Conservation (phyloP, 1,140 invertebrate species). For the Eufriesea mexicana region DNA sequence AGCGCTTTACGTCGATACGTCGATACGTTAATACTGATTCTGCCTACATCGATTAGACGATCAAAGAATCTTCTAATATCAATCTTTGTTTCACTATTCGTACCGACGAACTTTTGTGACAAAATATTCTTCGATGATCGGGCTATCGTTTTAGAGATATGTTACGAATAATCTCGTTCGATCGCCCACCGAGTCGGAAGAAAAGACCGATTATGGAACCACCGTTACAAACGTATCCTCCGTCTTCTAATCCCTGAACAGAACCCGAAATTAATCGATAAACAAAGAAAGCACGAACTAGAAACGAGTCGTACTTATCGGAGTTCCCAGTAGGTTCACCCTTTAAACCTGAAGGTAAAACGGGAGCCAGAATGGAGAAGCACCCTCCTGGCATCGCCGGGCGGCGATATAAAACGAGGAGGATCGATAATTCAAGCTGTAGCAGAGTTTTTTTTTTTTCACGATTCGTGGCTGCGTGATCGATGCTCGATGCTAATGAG, state of each 20-base stretch:
- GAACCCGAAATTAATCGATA: neutral
- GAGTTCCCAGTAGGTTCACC: neutral
- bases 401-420: slow-evolving; percentile 2
- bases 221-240: neutral
- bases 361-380: slow-evolving; percentile 1
- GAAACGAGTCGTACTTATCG: neutral
- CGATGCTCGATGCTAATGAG: slow-evolving; percentile 61
- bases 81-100: too few relatives aligned
- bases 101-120: too few relatives aligned
- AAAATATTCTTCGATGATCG: too few relatives aligned
- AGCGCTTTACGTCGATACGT: too few relatives aligned
- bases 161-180: neutral
- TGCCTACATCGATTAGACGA: too few relatives aligned
- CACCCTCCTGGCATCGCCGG: neutral
- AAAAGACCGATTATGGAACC: neutral
- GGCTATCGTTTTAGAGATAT: too few relatives aligned
- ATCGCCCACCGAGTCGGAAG: neutral
- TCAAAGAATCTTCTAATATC: too few relatives aligned
- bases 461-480: slow-evolving; percentile 35
- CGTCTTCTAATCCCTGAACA: neutral
- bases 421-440: slow-evolving; percentile 28
- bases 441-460: neutral
- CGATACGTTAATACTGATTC: too few relatives aligned
- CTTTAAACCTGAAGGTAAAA: slow-evolving; percentile 1
- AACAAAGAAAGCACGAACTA: neutral